A percentile compares a stretch with the other conserved stretches of the same genome.
phyloP scores from a whole-genome alignment of 2,113 vertebrate genomes.

The Fukomys damarensis region DNA sequence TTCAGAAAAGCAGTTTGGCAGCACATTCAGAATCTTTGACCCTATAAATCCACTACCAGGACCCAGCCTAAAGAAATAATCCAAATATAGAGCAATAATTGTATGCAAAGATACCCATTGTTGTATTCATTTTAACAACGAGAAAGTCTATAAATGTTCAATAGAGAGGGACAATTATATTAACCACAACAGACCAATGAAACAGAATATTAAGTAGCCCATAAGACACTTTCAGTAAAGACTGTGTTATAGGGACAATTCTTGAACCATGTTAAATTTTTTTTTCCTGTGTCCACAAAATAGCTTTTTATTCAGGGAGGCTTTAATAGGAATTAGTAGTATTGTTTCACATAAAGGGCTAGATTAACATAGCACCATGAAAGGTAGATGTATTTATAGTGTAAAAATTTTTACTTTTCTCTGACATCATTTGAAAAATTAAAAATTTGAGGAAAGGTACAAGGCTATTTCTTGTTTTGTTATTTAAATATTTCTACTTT shows the following conservation, averaged over 20 bases:
- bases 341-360: constrained; percentile 79
- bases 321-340: constrained; percentile 75
- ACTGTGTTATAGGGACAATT: not conserved
- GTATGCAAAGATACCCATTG: not conserved
- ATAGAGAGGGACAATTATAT: not conserved
- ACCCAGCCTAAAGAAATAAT: not conserved
- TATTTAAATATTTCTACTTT: constrained; percentile 41
- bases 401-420: constrained; percentile 65
- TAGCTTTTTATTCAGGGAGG: constrained; percentile 73
- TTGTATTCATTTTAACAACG: not conserved
- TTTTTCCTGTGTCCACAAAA: constrained; percentile 78
- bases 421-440: constrained; percentile 57
- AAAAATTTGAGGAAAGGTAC: constrained; percentile 4
- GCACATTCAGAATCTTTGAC: not conserved
- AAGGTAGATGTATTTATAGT: constrained; percentile 70
- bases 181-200: not conserved
- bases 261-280: constrained; percentile 13
- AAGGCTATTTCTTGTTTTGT: constrained; percentile 46
- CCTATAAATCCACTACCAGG: not conserved
- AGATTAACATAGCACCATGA: constrained; percentile 53
- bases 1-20: not conserved
- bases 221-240: not conserved
- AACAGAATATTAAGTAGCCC: not conserved
- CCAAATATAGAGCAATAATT: not conserved
- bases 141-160: not conserved